Percentiles rank a stretch among this genome's conserved stretches.
phyloP scores from a whole-genome alignment of 2,888 invertebrate species.

The Liodrosophila aerea region DNA sequence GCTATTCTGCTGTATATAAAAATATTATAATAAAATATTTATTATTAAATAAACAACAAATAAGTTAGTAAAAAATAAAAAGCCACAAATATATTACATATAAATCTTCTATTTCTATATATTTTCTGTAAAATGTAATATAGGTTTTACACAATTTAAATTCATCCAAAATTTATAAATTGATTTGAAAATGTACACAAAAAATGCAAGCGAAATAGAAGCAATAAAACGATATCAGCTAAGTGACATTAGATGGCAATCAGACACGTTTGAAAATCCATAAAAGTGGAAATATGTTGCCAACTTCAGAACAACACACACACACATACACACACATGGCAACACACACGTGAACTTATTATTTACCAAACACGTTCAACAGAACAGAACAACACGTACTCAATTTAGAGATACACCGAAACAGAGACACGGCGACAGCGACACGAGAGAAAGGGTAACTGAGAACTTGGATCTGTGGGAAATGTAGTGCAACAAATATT shows the following conservation, averaged over 20 bases:
- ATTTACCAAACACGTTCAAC: conserved; percentile 73
- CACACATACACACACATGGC: conserved; percentile 7
- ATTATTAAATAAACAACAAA: no score
- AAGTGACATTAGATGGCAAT: conserved; percentile 69
- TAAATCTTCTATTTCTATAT: no score
- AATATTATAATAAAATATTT: no score
- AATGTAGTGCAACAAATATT: conserved; percentile 48
- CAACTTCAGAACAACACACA: conserved; percentile 40
- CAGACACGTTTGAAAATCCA: conserved; percentile 73
- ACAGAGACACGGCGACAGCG: background rate
- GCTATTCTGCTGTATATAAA: no score
- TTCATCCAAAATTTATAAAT: conserved; percentile 16
- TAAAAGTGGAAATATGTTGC: conserved; percentile 73
- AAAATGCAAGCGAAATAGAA: conserved; percentile 40
- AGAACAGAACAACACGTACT: conserved; percentile 73
- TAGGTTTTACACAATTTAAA: background rate
- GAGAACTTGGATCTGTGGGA: conserved; percentile 24
- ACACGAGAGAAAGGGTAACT: background rate
- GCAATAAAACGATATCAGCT: conserved; percentile 60
- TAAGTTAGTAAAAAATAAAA: no score
- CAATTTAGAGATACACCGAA: conserved; percentile 62
- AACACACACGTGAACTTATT: conserved; percentile 52
- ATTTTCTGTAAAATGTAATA: no score
- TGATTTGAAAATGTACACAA: conserved; percentile 33
- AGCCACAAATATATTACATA: no score